Evolutionary conservation across 2,113 vertebrate species (phyloP), one percentile per base, ranked within the genome.

Genomic region (Benthochromis sp.): DNA sequence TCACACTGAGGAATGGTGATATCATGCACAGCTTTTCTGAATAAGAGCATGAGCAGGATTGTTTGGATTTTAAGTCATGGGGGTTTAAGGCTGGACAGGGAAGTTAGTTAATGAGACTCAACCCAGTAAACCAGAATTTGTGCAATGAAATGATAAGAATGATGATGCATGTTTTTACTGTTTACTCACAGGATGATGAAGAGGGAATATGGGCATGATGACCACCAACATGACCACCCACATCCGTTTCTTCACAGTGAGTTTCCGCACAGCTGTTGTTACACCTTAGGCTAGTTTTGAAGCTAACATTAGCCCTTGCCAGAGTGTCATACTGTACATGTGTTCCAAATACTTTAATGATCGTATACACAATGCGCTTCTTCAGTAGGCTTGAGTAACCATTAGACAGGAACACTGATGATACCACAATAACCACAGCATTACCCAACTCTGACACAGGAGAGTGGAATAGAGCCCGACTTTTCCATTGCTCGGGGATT

Each of bases 141-240:
- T 73, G 29, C 45, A 71, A 47, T 73, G 40, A 88, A 78, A 5
- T 34, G 6, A 36, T 78, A 1, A 82, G 38, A 78, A 55, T 31
- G 27, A 13, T 78, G 45, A 78, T 21, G 36, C 43, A 24, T 84
- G 19, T 89, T 66, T 40, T 21, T 12, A 24, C 8, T 97, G 94
- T 97, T 94, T 93, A 90, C 89, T 93, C 66, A 91, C 94, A 99
- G 99, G 99, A 99, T 95, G 99, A 99, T 91, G 99, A 99, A 96
- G 99, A 99, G 93, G 99, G 99, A 91, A 99, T 99, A 95, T 99
- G 99, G 99, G 99, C 99, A 90, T 99, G 98, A 95, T 97, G 97
- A 96, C 92, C 88, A 31, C 93, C 96, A 94, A 95, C 96, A 80
- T 92, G 96, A 89, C 21, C 96, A 97, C 95, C 97, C 96, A 96